Base-by-base conservation (phyloP, 2,888 invertebrate genomes). In the Cosmia pyralina region DNA sequence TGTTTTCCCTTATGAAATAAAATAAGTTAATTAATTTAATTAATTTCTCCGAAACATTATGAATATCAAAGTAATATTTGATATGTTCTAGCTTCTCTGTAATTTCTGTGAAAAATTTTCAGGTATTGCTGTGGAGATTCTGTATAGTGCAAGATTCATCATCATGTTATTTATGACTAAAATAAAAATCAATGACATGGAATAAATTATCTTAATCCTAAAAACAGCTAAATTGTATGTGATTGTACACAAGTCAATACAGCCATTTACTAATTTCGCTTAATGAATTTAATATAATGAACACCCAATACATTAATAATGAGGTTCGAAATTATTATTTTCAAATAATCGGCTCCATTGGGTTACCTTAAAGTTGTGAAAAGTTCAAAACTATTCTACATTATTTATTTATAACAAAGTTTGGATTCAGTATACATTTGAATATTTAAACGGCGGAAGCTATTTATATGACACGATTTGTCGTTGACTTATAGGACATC, bases 381-480 rank as follows among this genome's bases (percentile, higher is more conserved):
- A 71, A 77, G 58, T 82, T 82, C 63, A 22, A 65, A 84, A 80
- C 79, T 76, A 73, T 84, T 72, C 34, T 63, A 68, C 62, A 68
- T 75, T 82, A 83, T 77, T 74, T 77, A 82, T 84, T 84, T 83
- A 81, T 70, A 74, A 65, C 55, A 19, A 73, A 75, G 71, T 79
- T 83, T 38, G 68, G 15, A 67, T 62, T 73, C 70, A 46, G 84
- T 77, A 52, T 72, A 75, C 72, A 79, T 84, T 84, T 79, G 57
- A 84, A 84, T 84, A 75, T 75, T 82, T 80, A 65, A 83, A 69
- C 53, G n/a, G 22, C 0, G 44, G 4, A 52, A 57, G 46, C 2
- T 34, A 38, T 74, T 83, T 83, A 83, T 13, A 68, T 1, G 10
- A 13, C 3, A 72, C 75, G 83, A 81, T 69, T 57, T 10, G 11